phyloP scores from a whole-genome alignment of 2,113 vertebrate species.

The Pimephales promelas region DNA sequence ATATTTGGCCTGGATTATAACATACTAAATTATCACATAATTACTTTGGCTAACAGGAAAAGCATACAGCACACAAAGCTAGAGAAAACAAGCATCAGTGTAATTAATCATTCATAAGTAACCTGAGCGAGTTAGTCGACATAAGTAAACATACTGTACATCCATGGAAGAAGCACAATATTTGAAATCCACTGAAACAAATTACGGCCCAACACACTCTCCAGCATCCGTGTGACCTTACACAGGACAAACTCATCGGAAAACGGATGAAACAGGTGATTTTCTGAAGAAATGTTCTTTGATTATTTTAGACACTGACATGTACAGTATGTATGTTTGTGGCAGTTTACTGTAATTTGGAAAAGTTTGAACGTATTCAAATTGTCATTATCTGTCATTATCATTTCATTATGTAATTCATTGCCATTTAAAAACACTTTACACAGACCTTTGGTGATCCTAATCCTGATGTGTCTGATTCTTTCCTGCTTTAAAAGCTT shows the following conservation, averaged over 20 bases:
- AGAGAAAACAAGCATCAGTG: not conserved
- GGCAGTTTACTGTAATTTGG: not conserved
- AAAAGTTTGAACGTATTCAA: constrained; percentile 2
- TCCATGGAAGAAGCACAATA: too few relatives aligned
- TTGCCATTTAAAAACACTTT: constrained; percentile 53
- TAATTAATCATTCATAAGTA: not conserved
- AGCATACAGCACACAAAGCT: not conserved
- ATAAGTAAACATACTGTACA: not conserved
- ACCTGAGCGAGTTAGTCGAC: not conserved
- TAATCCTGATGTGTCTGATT: constrained; percentile 26
- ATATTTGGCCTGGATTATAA: not conserved
- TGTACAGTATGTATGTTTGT: not conserved
- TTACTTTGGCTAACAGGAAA: not conserved
- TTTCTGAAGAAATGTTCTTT: not conserved
- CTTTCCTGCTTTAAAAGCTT: constrained; percentile 51
- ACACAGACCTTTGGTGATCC: constrained; percentile 37
- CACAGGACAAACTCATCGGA: too few relatives aligned
- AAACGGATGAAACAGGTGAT: too few relatives aligned
- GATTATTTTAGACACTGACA: not conserved
- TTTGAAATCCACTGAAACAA: too few relatives aligned
- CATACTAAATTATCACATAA: not conserved
- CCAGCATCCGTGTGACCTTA: too few relatives aligned
- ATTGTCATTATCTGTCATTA: constrained; percentile 18
- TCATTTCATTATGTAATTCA: constrained; percentile 36
- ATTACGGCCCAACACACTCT: too few relatives aligned